phyloP scores from a whole-genome alignment of 64 coral and sea anemone species.

The Montipora sp. region DNA sequence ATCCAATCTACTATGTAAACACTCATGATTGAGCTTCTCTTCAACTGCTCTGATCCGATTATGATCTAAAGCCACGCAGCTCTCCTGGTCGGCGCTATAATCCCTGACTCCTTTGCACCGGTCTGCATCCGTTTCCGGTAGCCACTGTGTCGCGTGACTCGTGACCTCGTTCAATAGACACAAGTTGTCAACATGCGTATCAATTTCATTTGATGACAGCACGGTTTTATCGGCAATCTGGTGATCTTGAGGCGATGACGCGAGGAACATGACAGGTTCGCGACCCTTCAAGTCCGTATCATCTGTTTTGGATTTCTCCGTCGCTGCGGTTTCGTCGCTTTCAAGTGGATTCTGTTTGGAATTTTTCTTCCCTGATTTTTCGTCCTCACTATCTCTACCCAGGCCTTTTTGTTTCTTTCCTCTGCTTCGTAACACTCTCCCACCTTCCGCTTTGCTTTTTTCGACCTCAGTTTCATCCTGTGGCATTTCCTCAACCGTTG shows the following conservation, averaged over 20 bases:
- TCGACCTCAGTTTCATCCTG: neutral
- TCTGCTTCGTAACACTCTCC: conserved; percentile 27
- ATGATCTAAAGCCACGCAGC: neutral
- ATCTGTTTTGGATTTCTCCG: neutral
- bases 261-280: conserved; percentile 7
- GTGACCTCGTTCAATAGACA: neutral
- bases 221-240: neutral
- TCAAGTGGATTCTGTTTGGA: neutral
- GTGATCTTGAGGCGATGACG: conserved; percentile 4
- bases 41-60: neutral
- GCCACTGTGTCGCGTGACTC: neutral
- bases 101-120: neutral
- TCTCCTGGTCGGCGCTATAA: conserved; percentile 10
- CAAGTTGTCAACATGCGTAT: conserved; percentile 8
- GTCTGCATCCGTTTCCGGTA: conserved; percentile 28
- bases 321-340: neutral
- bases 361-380: neutral
- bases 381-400: neutral
- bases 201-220: conserved; percentile 44
- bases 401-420: neutral
- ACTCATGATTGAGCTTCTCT: neutral
- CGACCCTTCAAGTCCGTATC: neutral
- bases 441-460: neutral
- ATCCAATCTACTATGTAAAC: neutral
- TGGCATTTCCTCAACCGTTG: neutral